Evolutionary conservation across 2,888 invertebrate species (phyloP), one percentile per base, ranked within the genome.

Genomic region (Bibio marci): DNA sequence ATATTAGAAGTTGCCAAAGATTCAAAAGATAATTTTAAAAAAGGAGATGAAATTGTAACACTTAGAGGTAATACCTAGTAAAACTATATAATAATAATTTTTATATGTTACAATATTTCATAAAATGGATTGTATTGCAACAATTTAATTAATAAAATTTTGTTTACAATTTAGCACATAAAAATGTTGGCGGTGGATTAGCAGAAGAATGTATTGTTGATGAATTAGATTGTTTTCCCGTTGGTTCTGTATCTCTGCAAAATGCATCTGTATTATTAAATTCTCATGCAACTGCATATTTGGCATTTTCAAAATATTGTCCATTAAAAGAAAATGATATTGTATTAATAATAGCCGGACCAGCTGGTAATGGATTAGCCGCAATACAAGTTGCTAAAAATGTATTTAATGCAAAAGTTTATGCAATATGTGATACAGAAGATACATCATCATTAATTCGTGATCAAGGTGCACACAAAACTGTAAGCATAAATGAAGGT

Each of bases 341-440:
- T 35, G 66, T 79, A n/a, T 52, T 80, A 11, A 65, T 79, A 28
- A 71, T 76, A 32, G 72, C 74, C 27, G 74, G 74, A 8, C 63
- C 72, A 37, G 76, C 74, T 15, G 72, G 74, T 10, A 58, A 71
- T 33, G 71, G 71, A 13, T 54, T 77, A 33, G 78, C 79, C 40
- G 72, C 74, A 31, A 69, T 77, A 15, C 79, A 80, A 58, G 62
- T 80, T 33, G 77, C 77, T 31, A 67, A 73, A 11, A 75, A 73
- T 56, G 66, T 77, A 35, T 78, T 71, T 50, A 69, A 69, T 52
- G 70, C 75, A 22, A 69, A 74, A 62, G 76, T 78, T 4, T 72
- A 79, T 47, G 77, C 70, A n/a, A 69, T 76, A n/a, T 72, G 73
- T 43, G 70, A 70, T 30, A 66, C 70, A 0, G 73, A 73, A 53